Evolutionary conservation across 2,888 invertebrate species (phyloP), one percentile per base, ranked within the genome.

Genomic region (Trichogramma evanescens): DNA sequence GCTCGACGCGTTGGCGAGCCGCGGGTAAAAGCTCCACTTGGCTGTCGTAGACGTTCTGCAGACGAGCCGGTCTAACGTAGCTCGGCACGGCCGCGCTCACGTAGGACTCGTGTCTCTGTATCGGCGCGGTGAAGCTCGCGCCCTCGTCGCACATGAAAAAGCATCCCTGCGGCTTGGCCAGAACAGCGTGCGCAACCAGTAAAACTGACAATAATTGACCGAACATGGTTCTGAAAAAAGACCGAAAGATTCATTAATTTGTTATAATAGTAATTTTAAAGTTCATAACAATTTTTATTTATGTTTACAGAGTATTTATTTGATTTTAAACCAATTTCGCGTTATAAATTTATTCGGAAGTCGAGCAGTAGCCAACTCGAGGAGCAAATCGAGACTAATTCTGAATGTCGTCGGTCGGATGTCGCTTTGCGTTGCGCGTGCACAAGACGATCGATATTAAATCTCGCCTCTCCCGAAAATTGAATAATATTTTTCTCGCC

Each of bases 61-160:
- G 26, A 26, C 26, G 26, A 26, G 26, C 26, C 26, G 26, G 26
- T 26, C 26, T 26, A 26, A 26, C 26, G 26, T 26, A 26, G 26
- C 26, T 26, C 26, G 26, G 26, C 26, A 46, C 7, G n/a, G 39
- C 50, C 9, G 50, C 43, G 13, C 49, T 26, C 8, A 9, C 42
- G 49, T 13, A 50, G 6, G 43, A 41, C 48, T 50, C 9, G 4
- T 38, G 10, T n/a, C 3, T 13, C 50, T 10, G n/a, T 38, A n/a
- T n/a, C 38, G 9, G 42, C 38, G 44, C 42, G 9, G 7, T n/a
- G 40, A 52, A 4, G 41, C 26, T 26, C 26, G 26, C 26, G 26
- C 26, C 38, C 9, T 58, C 50, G 50, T 56, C 48, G 42, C 58
- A 58, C 13, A 58, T 41, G 13, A 58, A 40, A 6, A 53, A 3